phyloP scores from a whole-genome alignment of 2,797 vertebrate species.

The Lutjanus argentimaculatus region DNA sequence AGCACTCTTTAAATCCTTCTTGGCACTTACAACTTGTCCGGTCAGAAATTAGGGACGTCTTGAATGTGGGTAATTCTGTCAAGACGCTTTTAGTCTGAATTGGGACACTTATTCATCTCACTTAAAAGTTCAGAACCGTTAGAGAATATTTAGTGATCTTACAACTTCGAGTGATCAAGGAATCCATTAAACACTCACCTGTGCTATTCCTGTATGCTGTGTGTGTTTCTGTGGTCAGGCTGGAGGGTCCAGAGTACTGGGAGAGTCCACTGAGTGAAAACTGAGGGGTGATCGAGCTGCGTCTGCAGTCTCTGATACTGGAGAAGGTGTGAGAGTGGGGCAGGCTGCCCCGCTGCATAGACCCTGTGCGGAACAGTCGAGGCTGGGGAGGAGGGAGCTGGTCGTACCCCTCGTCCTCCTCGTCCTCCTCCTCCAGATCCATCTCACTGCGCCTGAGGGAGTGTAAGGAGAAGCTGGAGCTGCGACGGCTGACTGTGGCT shows the following conservation, averaged over 20 bases:
- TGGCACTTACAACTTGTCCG: conserved; percentile 27
- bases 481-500: conserved; percentile 90
- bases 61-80: conserved; percentile 22
- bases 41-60: conserved; percentile 21
- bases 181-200: conserved; percentile 84
- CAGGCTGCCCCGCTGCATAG: conserved; percentile 93
- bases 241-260: conserved; percentile 84
- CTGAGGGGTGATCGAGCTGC: conserved; percentile 90
- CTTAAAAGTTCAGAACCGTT: neutral
- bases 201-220: conserved; percentile 87
- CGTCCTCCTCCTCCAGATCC: conserved; percentile 92
- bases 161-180: neutral
- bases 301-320: conserved; percentile 94
- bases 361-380: conserved; percentile 92
- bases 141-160: neutral
- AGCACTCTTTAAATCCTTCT: conserved; percentile 31
- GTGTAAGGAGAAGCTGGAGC: conserved; percentile 91
- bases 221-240: conserved; percentile 86
- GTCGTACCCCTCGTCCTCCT: conserved; percentile 95
- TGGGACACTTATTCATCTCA: neutral
- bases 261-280: conserved; percentile 90
- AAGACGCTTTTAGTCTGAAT: conserved; percentile 3
- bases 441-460: conserved; percentile 90
- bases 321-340: conserved; percentile 98
- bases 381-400: conserved; percentile 95